Base-by-base conservation (phyloP, 1,140 invertebrate species). In the Orchesella cincta region DNA sequence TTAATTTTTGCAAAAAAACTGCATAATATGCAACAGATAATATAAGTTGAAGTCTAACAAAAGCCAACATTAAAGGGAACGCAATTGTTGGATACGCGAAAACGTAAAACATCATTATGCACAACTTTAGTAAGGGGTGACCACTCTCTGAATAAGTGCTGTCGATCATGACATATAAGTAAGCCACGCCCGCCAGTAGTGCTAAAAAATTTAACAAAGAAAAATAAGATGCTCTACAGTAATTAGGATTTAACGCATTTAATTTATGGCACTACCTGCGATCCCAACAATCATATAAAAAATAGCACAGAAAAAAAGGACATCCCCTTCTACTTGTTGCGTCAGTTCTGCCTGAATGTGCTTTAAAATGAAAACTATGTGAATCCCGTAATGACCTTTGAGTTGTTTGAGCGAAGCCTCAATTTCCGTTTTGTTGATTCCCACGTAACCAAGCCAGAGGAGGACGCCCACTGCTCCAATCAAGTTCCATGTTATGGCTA, bases 311-410 rank as follows among this genome's bases (percentile, higher is more conserved):
- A 62, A 79, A 33, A 73, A 57, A 16, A 76, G 28, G 14, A 76
- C 36, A 28, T 79, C 78, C 2, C 54, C 8, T 51, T 79, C 74
- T 18, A 76, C n/a, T 23, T 54, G 18, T n/a, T n/a, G 0, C 12
- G 78, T 64, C 67, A 76, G 26, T 54, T 79, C 70, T 51, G 74
- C 74, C 33, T 79, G 78, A 33, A 52, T 1, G 23, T 76, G 74
- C 28, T 79, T 75, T 28, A 79, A 1, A 36, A 73, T 51, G 20
- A 73, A 73, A 12, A 72, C 67, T 1, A 76, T 18, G 8, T 73
- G 35, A 5, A 79, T 57, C 33, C 78, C 78, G 46, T 76, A 79
- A 52, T 51, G 39, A 16, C 78, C 78, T 5, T 62, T 20, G 0
- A 79, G 1, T 14, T 64, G 1, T 12, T 73, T 39, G 16, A 76